A percentile compares a stretch with the other conserved stretches of the same genome.
Evolutionary conservation across 2,797 vertebrate species (phyloP).

Genomic region (Hylomyscus alleni): DNA sequence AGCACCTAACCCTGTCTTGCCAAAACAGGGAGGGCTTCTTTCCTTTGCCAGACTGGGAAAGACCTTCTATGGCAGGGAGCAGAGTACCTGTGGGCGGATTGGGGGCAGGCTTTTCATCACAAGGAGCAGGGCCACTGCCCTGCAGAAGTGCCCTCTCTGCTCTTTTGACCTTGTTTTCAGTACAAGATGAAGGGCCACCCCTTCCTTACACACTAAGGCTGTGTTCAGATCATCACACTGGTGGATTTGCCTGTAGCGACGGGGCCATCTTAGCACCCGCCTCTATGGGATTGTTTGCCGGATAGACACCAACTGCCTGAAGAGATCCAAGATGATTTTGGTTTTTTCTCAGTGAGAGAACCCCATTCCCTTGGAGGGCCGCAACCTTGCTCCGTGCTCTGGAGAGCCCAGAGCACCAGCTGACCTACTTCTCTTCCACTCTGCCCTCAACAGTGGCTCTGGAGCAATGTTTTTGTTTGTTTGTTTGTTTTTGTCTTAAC

Average conservation of each 20-base stretch:
- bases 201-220: not conserved
- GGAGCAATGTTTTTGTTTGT: constrained; percentile 60
- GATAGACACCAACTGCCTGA: not conserved
- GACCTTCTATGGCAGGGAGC: not conserved
- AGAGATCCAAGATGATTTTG: constrained; percentile 3
- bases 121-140: too few relatives aligned
- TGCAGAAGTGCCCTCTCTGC: not conserved
- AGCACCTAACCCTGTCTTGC: not conserved
- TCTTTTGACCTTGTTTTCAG: not conserved
- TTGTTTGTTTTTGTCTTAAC: constrained; percentile 76
- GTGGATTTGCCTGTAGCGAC: not conserved
- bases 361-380: not conserved
- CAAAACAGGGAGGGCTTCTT: not conserved
- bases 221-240: not conserved
- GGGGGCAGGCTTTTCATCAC: not conserved
- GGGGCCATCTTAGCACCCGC: not conserved
- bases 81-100: not conserved
- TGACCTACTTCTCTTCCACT: not conserved
- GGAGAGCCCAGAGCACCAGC: not conserved
- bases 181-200: not conserved
- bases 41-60: not conserved
- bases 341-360: constrained; percentile 48
- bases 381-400: not conserved
- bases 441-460: constrained; percentile 73
- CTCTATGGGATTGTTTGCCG: not conserved